phyloP scores from a whole-genome alignment of 2,888 invertebrate genomes.

The Unio pictorum region DNA sequence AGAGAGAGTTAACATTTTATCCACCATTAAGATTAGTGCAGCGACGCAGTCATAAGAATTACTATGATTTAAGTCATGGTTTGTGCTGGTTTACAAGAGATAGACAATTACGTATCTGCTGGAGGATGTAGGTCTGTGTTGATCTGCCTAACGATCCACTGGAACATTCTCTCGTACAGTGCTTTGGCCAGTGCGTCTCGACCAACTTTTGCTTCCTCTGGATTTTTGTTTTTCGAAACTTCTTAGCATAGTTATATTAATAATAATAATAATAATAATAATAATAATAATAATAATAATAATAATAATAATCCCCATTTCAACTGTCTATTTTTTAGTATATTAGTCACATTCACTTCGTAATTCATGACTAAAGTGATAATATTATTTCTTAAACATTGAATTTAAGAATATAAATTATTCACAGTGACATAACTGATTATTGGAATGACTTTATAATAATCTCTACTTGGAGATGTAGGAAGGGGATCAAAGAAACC shows the following conservation, averaged over 20 bases:
- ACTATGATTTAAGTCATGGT: too few relatives aligned
- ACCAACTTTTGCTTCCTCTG: constrained; percentile 47
- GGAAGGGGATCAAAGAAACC: too few relatives aligned
- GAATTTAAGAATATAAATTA: too few relatives aligned
- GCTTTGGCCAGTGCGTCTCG: constrained; percentile 61
- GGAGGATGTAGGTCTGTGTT: constrained; percentile 40
- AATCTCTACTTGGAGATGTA: too few relatives aligned
- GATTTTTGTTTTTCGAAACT: constrained; percentile 36
- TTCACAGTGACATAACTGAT: too few relatives aligned
- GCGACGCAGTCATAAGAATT: too few relatives aligned
- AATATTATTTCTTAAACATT: too few relatives aligned
- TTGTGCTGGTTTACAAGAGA: too few relatives aligned
- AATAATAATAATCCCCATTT: background rate
- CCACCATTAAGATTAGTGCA: too few relatives aligned
- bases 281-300: constrained; percentile 2
- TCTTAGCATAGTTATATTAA: constrained; percentile 24
- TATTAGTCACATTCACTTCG: background rate
- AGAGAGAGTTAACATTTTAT: too few relatives aligned
- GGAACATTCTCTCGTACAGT: constrained; percentile 54
- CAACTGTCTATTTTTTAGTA: background rate
- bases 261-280: constrained; percentile 4
- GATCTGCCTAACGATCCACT: constrained; percentile 56
- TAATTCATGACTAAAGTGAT: background rate
- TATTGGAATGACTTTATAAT: too few relatives aligned
- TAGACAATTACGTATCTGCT: constrained; percentile 4